phyloP scores from a whole-genome alignment of 2,113 vertebrate genomes.

The Butorides virescens region DNA sequence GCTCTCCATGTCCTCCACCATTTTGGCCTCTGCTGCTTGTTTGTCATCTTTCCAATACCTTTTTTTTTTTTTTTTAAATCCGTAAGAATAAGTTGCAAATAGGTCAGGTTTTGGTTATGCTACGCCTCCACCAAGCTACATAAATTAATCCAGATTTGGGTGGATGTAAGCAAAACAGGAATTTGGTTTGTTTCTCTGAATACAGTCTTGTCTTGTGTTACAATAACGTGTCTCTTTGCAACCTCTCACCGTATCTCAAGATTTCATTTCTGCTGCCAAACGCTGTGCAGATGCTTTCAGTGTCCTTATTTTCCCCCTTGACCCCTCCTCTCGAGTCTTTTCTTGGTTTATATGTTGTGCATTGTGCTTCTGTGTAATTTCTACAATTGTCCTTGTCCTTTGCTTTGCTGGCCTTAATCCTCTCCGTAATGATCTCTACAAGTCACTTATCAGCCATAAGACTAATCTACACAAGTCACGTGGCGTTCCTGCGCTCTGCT shows the following conservation, averaged over 20 bases:
- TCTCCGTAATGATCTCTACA: neutral
- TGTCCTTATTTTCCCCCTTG: constrained; percentile 15
- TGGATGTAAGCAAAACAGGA: neutral
- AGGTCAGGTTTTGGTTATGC: neutral
- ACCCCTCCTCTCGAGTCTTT: neutral
- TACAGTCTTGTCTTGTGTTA: neutral
- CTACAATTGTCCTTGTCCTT: neutral
- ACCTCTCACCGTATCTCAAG: neutral
- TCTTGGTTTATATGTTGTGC: neutral
- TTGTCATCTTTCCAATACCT: neutral
- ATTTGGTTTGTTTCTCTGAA: neutral
- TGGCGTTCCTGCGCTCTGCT: neutral
- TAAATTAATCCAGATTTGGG: neutral
- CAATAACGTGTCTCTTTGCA: neutral
- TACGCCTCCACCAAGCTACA: neutral
- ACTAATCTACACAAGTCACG: neutral
- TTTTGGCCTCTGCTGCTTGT: neutral
- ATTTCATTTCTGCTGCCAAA: neutral
- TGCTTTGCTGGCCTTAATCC: constrained; percentile 7
- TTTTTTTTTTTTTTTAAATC: neutral
- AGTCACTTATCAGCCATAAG: neutral
- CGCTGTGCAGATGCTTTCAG: neutral
- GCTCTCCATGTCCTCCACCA: neutral
- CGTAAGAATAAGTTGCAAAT: neutral
- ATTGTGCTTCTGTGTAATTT: neutral